Base-by-base conservation (phyloP, 2,888 invertebrate species). In the Chrysopilus asiliformis region DNA sequence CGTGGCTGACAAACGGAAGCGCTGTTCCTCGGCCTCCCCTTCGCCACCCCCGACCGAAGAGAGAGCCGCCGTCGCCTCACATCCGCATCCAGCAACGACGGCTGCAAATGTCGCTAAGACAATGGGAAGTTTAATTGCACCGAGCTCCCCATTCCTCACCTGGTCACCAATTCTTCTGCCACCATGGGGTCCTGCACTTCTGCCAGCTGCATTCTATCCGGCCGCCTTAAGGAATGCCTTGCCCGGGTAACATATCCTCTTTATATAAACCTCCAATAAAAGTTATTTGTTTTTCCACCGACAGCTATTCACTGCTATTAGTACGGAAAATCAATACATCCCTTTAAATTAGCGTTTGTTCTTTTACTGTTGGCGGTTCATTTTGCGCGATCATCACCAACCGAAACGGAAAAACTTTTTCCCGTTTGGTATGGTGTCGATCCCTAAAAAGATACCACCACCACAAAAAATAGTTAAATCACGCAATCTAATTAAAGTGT, bases 81-180 rank as follows among this genome's bases (percentile, higher is more conserved):
- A 14, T 39, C 43, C 38, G 39, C 42, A 31, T 12, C 29, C 38
- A 26, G 14, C 33, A 17, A 31, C 49, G 14, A 12, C n/a, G n/a
- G 43, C 43, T 9, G 47, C 44, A 10, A 44, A 45, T 4, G 43
- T 45, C 26, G 43, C 45, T 24, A 58, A 59, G 39, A 51, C 53
- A 45, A 58, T 60, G 55, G 55, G 58, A 45, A 58, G 58, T 42
- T 46, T 62, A 20, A 60, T 62, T 55, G 56, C 57, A 39, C 71
- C 70, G 43, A 68, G 70, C 38, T 68, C 74, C n/a, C 76, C 79
- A 38, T 68, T 80, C 55, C 60, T 80, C 55, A 76, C 77, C 13
- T 80, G 79, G 80, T 78, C 79, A 51, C 81, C 81, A 29, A 74
- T 79, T 43, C 60, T 81, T 51, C 63, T 82, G 57, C 77, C 77